Conservation (phyloP, 1,140 invertebrate species). For the Ooceraea biroi region DNA sequence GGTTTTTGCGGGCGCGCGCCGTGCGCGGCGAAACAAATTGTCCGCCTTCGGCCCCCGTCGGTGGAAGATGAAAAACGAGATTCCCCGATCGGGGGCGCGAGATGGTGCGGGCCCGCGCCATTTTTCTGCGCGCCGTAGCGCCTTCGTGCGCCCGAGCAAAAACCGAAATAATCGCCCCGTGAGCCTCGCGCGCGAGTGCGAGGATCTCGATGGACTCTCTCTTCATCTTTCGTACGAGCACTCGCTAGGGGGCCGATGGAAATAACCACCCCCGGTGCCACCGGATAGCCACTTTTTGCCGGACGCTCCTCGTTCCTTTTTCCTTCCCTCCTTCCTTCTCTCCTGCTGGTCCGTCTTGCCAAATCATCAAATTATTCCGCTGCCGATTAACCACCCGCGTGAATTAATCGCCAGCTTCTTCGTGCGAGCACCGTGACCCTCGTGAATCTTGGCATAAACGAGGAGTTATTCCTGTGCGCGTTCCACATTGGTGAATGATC, state of each 20-base stretch:
- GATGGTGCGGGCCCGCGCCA: slow-evolving; percentile 50
- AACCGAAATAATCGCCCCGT: slow-evolving; percentile 71
- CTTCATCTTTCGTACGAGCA: slow-evolving; percentile 66
- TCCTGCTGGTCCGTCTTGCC: slow-evolving; percentile 52
- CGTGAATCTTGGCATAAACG: slow-evolving; percentile 53
- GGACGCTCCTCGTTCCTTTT: neutral
- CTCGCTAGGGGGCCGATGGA: slow-evolving; percentile 63
- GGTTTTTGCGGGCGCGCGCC: slow-evolving; percentile 58
- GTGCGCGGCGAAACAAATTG: slow-evolving; percentile 67
- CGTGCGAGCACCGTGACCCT: slow-evolving; percentile 29
- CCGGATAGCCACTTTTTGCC: slow-evolving; percentile 59
- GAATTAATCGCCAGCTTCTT: slow-evolving; percentile 56
- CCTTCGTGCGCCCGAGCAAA: slow-evolving; percentile 49
- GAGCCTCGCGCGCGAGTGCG: slow-evolving; percentile 19
- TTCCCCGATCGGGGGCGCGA: slow-evolving; percentile 57
- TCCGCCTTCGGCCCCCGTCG: slow-evolving; percentile 15
- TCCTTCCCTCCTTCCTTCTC: slow-evolving; percentile 27
- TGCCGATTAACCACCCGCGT: slow-evolving; percentile 57
- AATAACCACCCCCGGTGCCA: slow-evolving; percentile 62
- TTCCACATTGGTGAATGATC: slow-evolving; percentile 17
- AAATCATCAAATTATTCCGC: slow-evolving; percentile 58
- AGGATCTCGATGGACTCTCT: slow-evolving; percentile 39
- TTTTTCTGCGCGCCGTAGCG: slow-evolving; percentile 62
- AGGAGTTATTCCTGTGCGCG: slow-evolving; percentile 29
- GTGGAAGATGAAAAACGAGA: slow-evolving; percentile 63